Conservation (phyloP, 2,113 vertebrate genomes). For the Uria aalge region DNA sequence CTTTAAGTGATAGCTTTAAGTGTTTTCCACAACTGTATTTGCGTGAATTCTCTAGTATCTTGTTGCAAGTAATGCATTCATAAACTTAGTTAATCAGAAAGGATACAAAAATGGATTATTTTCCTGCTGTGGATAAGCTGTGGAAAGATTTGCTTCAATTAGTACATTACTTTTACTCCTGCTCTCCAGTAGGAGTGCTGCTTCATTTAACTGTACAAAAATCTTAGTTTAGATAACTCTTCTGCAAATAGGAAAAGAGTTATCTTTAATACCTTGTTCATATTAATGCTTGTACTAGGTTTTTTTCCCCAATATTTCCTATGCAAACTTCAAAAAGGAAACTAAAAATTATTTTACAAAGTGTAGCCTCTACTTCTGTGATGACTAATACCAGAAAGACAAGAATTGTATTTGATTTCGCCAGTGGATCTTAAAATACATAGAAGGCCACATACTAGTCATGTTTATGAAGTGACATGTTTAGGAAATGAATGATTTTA, state of each 20-base stretch:
- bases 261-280: background rate
- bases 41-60: background rate
- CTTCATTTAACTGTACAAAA: background rate
- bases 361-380: background rate
- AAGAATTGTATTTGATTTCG: background rate
- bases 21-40: background rate
- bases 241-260: background rate
- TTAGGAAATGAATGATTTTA: background rate
- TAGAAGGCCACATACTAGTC: background rate
- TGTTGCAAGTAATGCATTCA: background rate
- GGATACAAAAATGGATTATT: background rate
- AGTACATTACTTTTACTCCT: background rate
- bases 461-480: background rate
- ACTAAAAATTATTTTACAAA: background rate
- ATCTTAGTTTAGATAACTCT: background rate
- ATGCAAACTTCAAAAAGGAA: background rate
- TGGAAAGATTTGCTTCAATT: background rate
- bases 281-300: background rate
- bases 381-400: background rate
- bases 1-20: background rate
- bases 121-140: background rate
- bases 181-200: background rate
- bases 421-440: background rate
- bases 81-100: background rate
- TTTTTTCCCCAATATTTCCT: background rate